A percentile compares a stretch with the other conserved stretches of the same genome.
Conservation (phyloP, 2,113 vertebrate species). For the Psettodes erumei region DNA sequence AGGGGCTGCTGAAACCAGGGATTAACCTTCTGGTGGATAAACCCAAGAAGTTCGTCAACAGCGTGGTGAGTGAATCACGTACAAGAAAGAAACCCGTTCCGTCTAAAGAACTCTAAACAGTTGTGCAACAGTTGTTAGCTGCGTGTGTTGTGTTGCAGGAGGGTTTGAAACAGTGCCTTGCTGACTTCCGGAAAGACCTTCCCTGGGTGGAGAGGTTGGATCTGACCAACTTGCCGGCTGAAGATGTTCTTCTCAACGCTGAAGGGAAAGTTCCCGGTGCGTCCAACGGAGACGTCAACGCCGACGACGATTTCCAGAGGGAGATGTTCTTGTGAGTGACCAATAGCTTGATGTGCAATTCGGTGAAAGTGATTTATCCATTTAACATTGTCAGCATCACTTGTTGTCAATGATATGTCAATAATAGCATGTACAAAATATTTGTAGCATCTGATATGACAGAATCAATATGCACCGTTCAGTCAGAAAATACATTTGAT, state of each 20-base stretch:
- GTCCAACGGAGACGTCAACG: slow-evolving; percentile 70
- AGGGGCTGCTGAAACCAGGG: slow-evolving; percentile 90
- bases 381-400: too few relatives aligned
- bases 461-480: background rate
- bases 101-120: too few relatives aligned
- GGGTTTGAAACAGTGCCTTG: slow-evolving; percentile 88
- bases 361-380: too few relatives aligned
- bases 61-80: slow-evolving; percentile 84
- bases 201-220: slow-evolving; percentile 94
- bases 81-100: too few relatives aligned
- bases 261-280: slow-evolving; percentile 49
- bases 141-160: slow-evolving; percentile 76
- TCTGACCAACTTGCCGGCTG: slow-evolving; percentile 83
- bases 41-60: slow-evolving; percentile 83
- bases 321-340: slow-evolving; percentile 96
- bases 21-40: slow-evolving; percentile 89
- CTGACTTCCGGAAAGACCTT: slow-evolving; percentile 87
- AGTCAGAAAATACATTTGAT: background rate
- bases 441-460: background rate
- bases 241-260: slow-evolving; percentile 64
- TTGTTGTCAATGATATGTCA: too few relatives aligned
- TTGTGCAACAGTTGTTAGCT: background rate
- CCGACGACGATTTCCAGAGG: slow-evolving; percentile 94
- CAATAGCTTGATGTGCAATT: background rate
- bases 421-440: too few relatives aligned